Base-by-base conservation (phyloP, 2,888 invertebrate genomes). In the Dione juno region DNA sequence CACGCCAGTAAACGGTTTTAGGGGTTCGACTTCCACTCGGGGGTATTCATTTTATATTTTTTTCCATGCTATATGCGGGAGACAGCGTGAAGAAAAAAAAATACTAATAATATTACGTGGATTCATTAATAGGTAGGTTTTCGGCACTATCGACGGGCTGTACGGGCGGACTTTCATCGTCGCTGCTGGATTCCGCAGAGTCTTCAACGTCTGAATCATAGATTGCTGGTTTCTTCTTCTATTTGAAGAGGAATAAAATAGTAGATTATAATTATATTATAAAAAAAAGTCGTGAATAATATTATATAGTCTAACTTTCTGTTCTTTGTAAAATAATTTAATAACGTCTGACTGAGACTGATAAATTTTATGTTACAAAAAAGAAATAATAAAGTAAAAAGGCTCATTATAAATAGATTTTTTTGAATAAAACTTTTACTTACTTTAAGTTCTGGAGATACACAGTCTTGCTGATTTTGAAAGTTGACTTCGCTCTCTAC, bases 161-260 rank as follows among this genome's bases (percentile, higher is more conserved):
- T 70, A 88, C 81, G 28, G 86, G 86, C 70, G 83, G 89, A 40
- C 93, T 94, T 69, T 96, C 96, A 72, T 96, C 96, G 80, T 96
- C 96, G 45, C 95, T 95, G 50, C 96, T 96, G 11, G 96, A 96
- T 86, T 97, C 97, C 0, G 96, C 96, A 1, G 96, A 96, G 82
- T 97, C 97, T 78, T 97, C 97, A 9, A 96, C 94, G 52, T 96
- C 96, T 11, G 96, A 96, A 83, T 96, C 95, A 86, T 94, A 96
- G 80, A 96, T 95, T 0, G 96, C 95, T 0, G 88, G 86, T 72
- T 90, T 92, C 41, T 79, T 81, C 73, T 81, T 80, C 88, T 90
- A 70, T 37, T 61, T 65, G 19, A 53, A 28, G 53, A 50, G 5
- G 11, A 19, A 19, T 53, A 57, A 8, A 13, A 37, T 14, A 16